Conservation (phyloP, 53 echinoderm and acorn worm genomes). For the Paelopatides confundens region DNA sequence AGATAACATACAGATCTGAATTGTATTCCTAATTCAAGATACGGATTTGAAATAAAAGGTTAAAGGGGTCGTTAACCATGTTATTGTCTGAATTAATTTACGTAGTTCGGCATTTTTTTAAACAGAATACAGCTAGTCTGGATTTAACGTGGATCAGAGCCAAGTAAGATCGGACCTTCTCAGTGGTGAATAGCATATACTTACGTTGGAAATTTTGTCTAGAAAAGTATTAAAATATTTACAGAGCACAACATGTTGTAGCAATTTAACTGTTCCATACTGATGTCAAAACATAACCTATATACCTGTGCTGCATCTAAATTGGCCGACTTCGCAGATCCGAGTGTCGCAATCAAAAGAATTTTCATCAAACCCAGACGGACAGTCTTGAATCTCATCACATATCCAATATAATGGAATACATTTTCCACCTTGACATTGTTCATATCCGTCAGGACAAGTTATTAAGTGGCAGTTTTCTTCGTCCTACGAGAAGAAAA, state of each 20-base stretch:
- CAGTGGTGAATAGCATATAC: too few species aligned
- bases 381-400: slow-evolving; percentile 36
- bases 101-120: too few species aligned
- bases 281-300: not conserved
- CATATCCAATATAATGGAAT: slow-evolving; percentile 47
- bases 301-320: slow-evolving; percentile 34
- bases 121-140: too few species aligned
- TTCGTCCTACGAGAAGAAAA: slow-evolving; percentile 50
- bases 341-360: not conserved
- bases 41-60: too few species aligned
- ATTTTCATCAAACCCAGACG: slow-evolving; percentile 26
- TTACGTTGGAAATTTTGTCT: too few species aligned
- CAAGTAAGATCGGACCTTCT: too few species aligned
- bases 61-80: too few species aligned
- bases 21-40: too few species aligned
- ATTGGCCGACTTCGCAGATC: not conserved
- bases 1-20: too few species aligned
- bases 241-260: not conserved
- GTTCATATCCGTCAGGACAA: slow-evolving; percentile 33
- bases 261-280: not conserved
- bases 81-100: too few species aligned
- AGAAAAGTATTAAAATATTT: too few species aligned
- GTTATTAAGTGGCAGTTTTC: slow-evolving; percentile 18
- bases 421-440: slow-evolving; percentile 36
- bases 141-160: too few species aligned